Base-by-base conservation (phyloP, 92 coral and sea anemone genomes). In the Muricea muricata region DNA sequence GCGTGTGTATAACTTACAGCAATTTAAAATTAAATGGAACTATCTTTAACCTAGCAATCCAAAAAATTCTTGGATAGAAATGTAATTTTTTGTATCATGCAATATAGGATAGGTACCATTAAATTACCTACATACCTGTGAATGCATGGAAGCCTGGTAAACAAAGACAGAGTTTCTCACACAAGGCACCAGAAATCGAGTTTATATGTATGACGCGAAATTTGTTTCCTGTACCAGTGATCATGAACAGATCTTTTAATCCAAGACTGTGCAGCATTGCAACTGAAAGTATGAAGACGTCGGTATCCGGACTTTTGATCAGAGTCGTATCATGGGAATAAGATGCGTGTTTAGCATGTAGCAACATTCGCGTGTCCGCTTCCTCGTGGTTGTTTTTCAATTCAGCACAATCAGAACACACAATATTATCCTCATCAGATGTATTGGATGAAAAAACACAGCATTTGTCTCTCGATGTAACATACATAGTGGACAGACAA, bases 261-360 rank as follows among this genome's bases (percentile, higher is more conserved):
- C 80, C 75, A 28, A 41, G 55, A 14, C 1, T 48, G 12, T 69
- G 46, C 24, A 79, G 85, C 80, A 79, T 50, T 10, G 85, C 80
- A 21, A 56, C 21, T 13, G 48, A 20, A 40, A 80, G 75, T 34
- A 87, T 40, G 17, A 80, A 39, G 0, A 87, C 86, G 39, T 87
- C 86, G 45, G 89, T 87, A 32, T 87, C 89, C 12, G 86, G 90
- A 25, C 66, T 45, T n/a, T 72, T 80, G 23, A 79, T 86, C 1
- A 81, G 42, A 13, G 68, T 37, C 5, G 41, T 40, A 32, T 90
- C 88, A 33, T 83, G 84, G 67, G 83, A 73, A 50, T 80, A 46
- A 15, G 88, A 18, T 9, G 90, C 90, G 77, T 90, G 93, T 70
- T 84, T 88, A 68, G 88, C 85, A 70, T 88, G 91, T n/a, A 88